These are phyloP conservation scores for Apomyelois bistriatella DNA, from an alignment of 2,888 invertebrate species.

Conservation along the genomic window DNA sequence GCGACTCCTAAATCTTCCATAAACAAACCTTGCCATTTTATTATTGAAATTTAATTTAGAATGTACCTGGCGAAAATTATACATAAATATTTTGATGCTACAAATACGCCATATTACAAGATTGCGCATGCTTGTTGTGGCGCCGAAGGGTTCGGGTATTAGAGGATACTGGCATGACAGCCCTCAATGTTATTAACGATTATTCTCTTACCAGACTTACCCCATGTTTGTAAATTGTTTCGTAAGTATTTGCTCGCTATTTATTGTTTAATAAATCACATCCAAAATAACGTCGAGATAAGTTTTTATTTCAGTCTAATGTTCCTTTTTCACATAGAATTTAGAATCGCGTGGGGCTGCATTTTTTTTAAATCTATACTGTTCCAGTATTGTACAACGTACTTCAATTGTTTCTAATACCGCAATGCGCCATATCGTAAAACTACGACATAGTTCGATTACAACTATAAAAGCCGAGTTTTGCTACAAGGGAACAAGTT, in stretches of 20 bases:
- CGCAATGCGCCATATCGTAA: background rate
- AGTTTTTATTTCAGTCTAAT: no score
- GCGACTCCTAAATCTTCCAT: background rate
- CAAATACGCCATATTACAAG: constrained; percentile 13
- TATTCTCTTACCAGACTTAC: constrained; percentile 37
- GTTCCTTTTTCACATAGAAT: no score
- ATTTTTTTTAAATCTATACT: no score
- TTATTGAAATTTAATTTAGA: constrained; percentile 10
- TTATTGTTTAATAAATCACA: background rate
- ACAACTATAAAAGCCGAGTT: background rate
- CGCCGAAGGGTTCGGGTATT: constrained; percentile 26
- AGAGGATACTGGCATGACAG: constrained; percentile 29
- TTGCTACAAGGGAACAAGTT: constrained; percentile 15
- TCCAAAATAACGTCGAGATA: no score
- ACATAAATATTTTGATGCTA: constrained; percentile 7
- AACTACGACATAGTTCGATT: background rate
- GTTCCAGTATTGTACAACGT: no score
- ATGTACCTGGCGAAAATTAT: background rate
- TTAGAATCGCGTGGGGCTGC: no score
- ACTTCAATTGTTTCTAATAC: background rate
- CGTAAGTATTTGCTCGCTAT: constrained; percentile 27
- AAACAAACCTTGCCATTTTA: constrained; percentile 1
- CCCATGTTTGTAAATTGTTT: constrained; percentile 38
- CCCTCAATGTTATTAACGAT: constrained; percentile 37
- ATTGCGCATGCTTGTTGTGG: constrained; percentile 31